Evolutionary conservation across 2,888 invertebrate genomes (phyloP).

Genomic region (Dasypogon diadema): DNA sequence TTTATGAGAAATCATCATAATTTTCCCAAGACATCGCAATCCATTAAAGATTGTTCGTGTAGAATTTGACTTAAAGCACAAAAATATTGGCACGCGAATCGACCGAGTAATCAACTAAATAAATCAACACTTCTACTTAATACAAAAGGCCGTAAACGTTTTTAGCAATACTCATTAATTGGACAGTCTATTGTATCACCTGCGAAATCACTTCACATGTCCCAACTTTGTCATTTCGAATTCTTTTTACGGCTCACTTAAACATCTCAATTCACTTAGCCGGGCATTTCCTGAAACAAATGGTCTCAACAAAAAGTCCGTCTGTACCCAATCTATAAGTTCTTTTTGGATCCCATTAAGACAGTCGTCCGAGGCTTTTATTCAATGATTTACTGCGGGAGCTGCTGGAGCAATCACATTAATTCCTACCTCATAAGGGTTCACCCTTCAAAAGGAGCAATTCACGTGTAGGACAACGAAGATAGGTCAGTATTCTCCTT

Average conservation of each 20-base stretch:
- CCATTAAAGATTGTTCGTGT: too few species aligned
- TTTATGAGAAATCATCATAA: too few species aligned
- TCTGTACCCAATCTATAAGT: constrained; percentile 38
- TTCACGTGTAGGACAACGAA: constrained; percentile 24
- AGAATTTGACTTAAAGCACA: too few species aligned
- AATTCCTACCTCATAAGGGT: constrained; percentile 47
- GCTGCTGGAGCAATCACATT: constrained; percentile 43
- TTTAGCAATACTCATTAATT: too few species aligned
- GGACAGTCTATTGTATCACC: too few species aligned
- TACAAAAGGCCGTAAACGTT: too few species aligned
- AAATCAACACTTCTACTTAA: too few species aligned
- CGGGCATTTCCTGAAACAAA: constrained; percentile 24
- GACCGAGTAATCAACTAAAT: too few species aligned
- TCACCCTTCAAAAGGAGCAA: constrained; percentile 39
- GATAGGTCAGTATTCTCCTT: constrained; percentile 45
- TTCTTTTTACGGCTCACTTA: constrained; percentile 7
- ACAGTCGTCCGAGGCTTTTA: constrained; percentile 36
- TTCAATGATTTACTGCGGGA: constrained; percentile 43
- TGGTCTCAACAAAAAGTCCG: constrained; percentile 16
- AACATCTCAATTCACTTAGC: constrained; percentile 36
- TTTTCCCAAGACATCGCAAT: too few species aligned
- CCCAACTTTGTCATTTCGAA: neutral
- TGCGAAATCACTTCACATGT: neutral
- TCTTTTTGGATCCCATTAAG: constrained; percentile 39
- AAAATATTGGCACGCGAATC: too few species aligned